Conservation (phyloP, 2,888 invertebrate genomes). For the Dynastes hyllus region DNA sequence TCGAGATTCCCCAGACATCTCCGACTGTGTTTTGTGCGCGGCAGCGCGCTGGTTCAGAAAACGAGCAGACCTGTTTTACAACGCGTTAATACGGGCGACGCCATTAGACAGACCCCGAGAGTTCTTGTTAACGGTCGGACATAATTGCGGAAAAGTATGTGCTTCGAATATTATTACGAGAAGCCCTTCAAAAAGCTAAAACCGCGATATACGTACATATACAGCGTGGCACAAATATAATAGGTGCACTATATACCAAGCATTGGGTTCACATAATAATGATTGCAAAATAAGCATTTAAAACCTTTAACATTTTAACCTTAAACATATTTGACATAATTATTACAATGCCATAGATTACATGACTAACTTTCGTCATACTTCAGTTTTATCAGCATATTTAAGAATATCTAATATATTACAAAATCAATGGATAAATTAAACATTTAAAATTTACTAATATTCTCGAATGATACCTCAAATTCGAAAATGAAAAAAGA, state of each 20-base stretch:
- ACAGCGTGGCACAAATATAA: slow-evolving; percentile 8
- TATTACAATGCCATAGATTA: too few species aligned
- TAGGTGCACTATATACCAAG: neutral
- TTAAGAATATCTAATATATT: too few species aligned
- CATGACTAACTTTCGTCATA: too few species aligned
- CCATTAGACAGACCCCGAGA: slow-evolving; percentile 62
- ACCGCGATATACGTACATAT: slow-evolving; percentile 9
- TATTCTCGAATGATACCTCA: too few species aligned
- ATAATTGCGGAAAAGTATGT: slow-evolving; percentile 58
- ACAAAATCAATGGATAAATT: too few species aligned
- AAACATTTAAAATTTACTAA: too few species aligned
- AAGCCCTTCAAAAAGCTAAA: slow-evolving; percentile 9
- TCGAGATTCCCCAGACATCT: slow-evolving; percentile 66
- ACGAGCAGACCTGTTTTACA: slow-evolving; percentile 60
- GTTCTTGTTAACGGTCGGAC: slow-evolving; percentile 57
- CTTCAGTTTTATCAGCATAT: too few species aligned
- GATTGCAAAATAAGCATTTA: neutral
- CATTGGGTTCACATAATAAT: too few species aligned
- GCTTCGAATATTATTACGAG: slow-evolving; percentile 65
- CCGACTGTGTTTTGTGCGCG: slow-evolving; percentile 45
- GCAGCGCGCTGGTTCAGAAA: slow-evolving; percentile 37
- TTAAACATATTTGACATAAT: too few species aligned
- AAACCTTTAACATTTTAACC: neutral
- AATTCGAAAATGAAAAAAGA: too few species aligned
- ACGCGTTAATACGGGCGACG: slow-evolving; percentile 57